phyloP scores from a whole-genome alignment of 2,797 vertebrate genomes.

The Mareca penelope region DNA sequence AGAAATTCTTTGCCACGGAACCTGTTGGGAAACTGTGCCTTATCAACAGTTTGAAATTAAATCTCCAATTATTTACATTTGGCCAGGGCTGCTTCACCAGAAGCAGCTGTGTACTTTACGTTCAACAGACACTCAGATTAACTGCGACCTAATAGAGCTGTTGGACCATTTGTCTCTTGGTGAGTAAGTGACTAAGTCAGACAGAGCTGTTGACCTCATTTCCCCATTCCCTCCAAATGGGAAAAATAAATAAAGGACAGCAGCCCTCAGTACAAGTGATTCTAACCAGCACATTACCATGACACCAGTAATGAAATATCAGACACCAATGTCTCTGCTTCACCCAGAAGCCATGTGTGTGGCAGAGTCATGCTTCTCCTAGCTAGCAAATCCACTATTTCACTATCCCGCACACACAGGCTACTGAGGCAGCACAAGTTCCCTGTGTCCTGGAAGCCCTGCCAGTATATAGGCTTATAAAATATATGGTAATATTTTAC shows the following conservation, averaged over 20 bases:
- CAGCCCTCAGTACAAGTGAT: neutral
- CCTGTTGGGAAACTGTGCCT: constrained; percentile 79
- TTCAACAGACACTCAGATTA: neutral
- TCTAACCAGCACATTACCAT: neutral
- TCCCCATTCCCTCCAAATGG: neutral
- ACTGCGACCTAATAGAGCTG: neutral
- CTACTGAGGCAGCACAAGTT: neutral
- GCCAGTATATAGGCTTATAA: neutral
- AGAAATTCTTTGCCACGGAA: constrained; percentile 94
- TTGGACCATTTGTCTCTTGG: neutral
- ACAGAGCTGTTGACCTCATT: constrained; percentile 39
- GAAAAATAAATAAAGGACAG: constrained; percentile 30
- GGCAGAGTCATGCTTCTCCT: neutral
- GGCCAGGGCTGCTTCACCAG: neutral
- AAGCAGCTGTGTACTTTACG: neutral
- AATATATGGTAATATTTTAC: neutral
- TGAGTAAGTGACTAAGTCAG: neutral
- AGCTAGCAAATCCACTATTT: neutral
- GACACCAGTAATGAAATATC: neutral
- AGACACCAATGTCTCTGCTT: neutral
- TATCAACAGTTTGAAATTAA: constrained; percentile 14
- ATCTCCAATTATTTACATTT: neutral
- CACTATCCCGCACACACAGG: neutral
- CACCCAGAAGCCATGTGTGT: neutral
- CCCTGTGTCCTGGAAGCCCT: neutral